Evolutionary conservation across 2,113 vertebrate genomes (phyloP).

Genomic region (Pollachius pollachius): DNA sequence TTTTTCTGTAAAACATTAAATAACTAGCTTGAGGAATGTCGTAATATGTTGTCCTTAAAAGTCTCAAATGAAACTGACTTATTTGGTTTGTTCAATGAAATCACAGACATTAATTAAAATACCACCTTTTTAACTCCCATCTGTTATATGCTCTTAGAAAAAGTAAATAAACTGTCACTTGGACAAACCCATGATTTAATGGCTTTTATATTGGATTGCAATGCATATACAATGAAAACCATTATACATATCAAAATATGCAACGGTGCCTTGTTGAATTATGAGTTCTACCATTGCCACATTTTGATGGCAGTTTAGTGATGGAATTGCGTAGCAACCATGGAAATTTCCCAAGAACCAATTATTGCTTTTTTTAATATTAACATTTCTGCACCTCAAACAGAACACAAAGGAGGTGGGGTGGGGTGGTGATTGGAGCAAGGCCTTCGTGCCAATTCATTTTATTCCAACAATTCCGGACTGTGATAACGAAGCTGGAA

Average conservation of each 20-base stretch:
- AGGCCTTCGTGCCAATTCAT: constrained; percentile 35
- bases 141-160: constrained; percentile 20
- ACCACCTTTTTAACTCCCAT: constrained; percentile 16
- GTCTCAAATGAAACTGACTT: not conserved
- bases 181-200: no score
- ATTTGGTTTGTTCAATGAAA: not conserved
- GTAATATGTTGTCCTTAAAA: not conserved
- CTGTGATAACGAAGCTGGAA: constrained; percentile 46
- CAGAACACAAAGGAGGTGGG: constrained; percentile 5
- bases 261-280: not conserved
- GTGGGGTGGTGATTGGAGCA: constrained; percentile 26
- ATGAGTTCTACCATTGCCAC: constrained; percentile 10
- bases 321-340: constrained; percentile 26
- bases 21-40: not conserved
- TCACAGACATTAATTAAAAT: not conserved
- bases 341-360: constrained; percentile 37
- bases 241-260: no score
- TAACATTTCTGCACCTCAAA: constrained; percentile 40
- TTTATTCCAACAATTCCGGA: constrained; percentile 46
- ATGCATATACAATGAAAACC: no score
- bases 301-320: constrained; percentile 19
- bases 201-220: no score
- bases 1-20: not conserved
- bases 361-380: constrained; percentile 52
- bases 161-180: no score